Conservation (phyloP, 2,113 vertebrate species). For the Candoia aspera region DNA sequence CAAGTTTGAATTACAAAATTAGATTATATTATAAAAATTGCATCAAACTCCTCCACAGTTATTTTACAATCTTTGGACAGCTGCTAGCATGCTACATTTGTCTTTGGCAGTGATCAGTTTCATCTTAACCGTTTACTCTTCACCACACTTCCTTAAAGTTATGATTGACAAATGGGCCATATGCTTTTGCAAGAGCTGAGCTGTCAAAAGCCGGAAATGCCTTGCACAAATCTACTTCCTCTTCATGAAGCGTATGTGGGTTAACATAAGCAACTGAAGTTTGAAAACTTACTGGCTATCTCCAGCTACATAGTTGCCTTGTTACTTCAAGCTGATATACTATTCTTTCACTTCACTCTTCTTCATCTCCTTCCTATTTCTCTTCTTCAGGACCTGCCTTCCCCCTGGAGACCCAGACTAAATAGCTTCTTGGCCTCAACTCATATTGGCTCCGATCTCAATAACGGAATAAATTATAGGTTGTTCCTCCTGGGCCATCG, state of each 20-base stretch:
- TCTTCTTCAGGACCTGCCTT: not conserved
- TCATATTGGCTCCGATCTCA: not conserved
- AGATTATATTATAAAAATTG: not conserved
- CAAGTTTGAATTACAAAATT: not conserved
- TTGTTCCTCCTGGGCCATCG: not conserved
- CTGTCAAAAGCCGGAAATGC: constrained; percentile 2
- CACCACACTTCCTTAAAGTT: constrained; percentile 12
- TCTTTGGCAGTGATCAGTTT: constrained; percentile 12
- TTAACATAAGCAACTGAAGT: not conserved
- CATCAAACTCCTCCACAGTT: not conserved
- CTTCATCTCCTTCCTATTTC: not conserved
- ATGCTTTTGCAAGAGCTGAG: constrained; percentile 7
- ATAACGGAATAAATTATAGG: not conserved
- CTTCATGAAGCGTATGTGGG: not conserved
- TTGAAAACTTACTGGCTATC: not conserved
- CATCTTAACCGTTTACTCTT: constrained; percentile 6
- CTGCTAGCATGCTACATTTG: not conserved
- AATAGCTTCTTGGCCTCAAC: not conserved
- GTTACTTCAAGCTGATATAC: not conserved
- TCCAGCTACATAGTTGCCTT: not conserved
- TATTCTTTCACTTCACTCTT: not conserved
- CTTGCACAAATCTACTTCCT: constrained; percentile 24
- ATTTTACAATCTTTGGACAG: not conserved
- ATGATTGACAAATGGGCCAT: constrained; percentile 7
- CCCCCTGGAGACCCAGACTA: not conserved